Evolutionary conservation across 2,797 vertebrate species (phyloP), one percentile per base, ranked within the genome.

Genomic region (Epinephelus awoara): DNA sequence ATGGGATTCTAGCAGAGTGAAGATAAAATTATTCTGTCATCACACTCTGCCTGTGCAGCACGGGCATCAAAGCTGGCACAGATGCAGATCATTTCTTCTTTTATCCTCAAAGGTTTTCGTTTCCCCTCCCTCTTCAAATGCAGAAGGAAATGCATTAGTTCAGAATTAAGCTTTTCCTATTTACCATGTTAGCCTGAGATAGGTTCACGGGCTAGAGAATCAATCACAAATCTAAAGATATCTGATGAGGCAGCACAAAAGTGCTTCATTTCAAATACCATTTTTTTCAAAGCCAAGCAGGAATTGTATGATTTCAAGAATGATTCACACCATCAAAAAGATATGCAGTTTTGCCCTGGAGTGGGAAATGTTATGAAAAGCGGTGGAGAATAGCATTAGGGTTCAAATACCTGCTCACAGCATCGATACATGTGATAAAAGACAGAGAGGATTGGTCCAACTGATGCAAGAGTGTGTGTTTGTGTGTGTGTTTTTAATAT

Each of bases 261-360:
- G 55, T 56, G 49, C 66, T 75, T 74, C 51, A 77, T 74, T 64
- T 90, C 67, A 85, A 77, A 77, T 79, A 67, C 17, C 11, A 29
- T 61, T 57, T 54, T 46, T 63, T 76, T 52, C 58, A 82, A 88
- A 86, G 71, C 58, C 18, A 17, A 70, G 67, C 6, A 11, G 77
- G 63, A 88, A 79, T 86, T 79, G 57, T 56, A 76, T 80, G 25
- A 84, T 67, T 77, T 84, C 71, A 64, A 25, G 75, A 71, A 57
- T 23, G 54, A 79, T 86, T 84, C 71, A 52, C 68, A 57, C 58
- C 70, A 82, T 85, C 75, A 83, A 75, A 85, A 50, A 75, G 34
- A 90, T 85, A 18, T 64, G 59, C 38, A 64, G 67, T 75, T 77
- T 72, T 70, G 67, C 51, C 56, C 58, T 29, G 49, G 25, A 70